A percentile compares a stretch with the other conserved stretches of the same genome.
Evolutionary conservation across 2,113 vertebrate species (phyloP).

Genomic region (Paraplagusia blochii): DNA sequence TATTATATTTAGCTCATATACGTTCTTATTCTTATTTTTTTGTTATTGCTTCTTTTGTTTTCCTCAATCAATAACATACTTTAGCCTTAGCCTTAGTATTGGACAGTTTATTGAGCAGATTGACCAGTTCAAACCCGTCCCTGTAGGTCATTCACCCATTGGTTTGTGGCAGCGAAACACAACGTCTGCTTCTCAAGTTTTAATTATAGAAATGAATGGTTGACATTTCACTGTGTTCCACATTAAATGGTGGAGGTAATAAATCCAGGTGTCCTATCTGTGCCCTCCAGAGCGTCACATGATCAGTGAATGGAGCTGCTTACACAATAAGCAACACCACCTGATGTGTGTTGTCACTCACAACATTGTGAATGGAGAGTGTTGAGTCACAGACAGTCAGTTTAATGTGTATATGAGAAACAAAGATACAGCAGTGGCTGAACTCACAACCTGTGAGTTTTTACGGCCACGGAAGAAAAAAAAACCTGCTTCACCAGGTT

Average conservation of each 20-base stretch:
- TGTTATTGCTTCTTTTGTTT: too few species aligned
- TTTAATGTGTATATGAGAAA: neutral
- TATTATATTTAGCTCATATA: too few species aligned
- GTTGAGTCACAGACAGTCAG: neutral
- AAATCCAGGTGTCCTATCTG: slow-evolving; percentile 6
- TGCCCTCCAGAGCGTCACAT: slow-evolving; percentile 20
- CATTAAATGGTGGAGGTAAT: neutral
- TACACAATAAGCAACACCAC: slow-evolving; percentile 47
- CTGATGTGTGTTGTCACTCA: slow-evolving; percentile 53
- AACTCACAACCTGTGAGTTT: too few species aligned
- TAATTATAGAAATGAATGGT: neutral
- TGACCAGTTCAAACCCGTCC: neutral
- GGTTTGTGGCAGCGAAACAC: neutral
- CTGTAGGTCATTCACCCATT: slow-evolving; percentile 33
- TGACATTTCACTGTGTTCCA: too few species aligned
- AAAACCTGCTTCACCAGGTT: too few species aligned
- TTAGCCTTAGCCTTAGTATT: too few species aligned
- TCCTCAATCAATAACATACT: too few species aligned
- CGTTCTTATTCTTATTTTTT: too few species aligned
- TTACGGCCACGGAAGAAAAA: too few species aligned
- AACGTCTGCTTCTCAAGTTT: neutral
- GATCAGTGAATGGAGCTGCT: slow-evolving; percentile 21
- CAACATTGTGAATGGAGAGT: slow-evolving; percentile 28
- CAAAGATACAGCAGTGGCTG: too few species aligned
- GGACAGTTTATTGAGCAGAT: too few species aligned